Evolutionary conservation across 2,797 vertebrate genomes (phyloP), one percentile per base, ranked within the genome.

Genomic region (Enoplosus armatus): DNA sequence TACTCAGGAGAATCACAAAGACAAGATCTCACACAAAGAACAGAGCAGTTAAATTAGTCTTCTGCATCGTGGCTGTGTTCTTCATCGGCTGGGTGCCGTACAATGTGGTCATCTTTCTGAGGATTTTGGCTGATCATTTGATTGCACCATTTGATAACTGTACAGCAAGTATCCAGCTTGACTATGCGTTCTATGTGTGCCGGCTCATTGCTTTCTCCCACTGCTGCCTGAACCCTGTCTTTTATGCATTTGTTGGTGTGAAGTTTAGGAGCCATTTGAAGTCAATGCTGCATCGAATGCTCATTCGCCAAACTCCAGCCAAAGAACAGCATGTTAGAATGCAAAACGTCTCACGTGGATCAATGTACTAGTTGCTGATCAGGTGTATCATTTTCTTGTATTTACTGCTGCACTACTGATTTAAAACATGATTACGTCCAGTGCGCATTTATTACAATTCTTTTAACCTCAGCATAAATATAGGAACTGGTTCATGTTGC

Each of bases 51-150:
- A 96, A 95, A 56, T 95, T 99, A 31, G 97, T 98, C 80, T 95
- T 98, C 65, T 92, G 93, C 26, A 96, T 98, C 0, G 97, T 98
- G 66, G 68, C 91, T 0, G 95, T 93, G 3, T 98, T 98, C 90
- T 97, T 98, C 77, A 35, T 98, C 2, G 96, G 97, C 60, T 99
- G 97, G 97, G 95, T 96, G 53, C 98, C 98, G 5, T 98, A 97
- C 84, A 98, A 98, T 41, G 84, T 97, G 29, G 54, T 96, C 15
- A 94, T 97, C 59, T 96, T 98, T 75, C 79, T 98, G 33, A 87
- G 65, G 45, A 79, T 93, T 3, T 85, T 98, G 51, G 50, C 82
- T 11, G 1, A 92, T 72, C 4, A 82, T 22, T 8, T 73, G 11
- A 3, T 88, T 0, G 0, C 39, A 0, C 72, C 67, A 1, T 92